Base-by-base conservation (phyloP, 1,140 invertebrate genomes). In the Akabosia matsudoensis region DNA sequence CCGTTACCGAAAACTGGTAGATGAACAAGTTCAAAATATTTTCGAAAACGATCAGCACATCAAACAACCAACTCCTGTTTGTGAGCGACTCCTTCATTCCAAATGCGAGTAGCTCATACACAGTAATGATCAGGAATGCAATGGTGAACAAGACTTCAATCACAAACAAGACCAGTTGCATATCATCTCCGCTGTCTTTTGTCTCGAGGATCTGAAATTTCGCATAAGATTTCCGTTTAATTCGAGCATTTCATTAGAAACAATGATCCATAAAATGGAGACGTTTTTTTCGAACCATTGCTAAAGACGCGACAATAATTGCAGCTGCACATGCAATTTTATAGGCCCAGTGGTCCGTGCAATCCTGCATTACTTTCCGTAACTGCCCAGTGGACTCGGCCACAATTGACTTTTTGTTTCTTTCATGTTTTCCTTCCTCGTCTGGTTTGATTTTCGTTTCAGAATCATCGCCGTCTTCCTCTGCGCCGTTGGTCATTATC, bases 301-400 rank as follows among this genome's bases (percentile, higher is more conserved):
- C 61, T n/a, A 67, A 4, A 4, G 61, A 67, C 24, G 61, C 61
- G n/a, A 67, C 31, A 14, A 67, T 31, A 31, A 67, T 67, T 3
- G 31, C 28, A 7, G 7, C 61, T 4, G 24, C 7, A 7, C 24
- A 28, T 30, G 22, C 61, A 30, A 67, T 67, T 67, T 67, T 67
- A 31, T 67, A 67, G 3, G 22, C 24, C 3, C 7, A 16, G 30
- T 67, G 61, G 10, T 67, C 61, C 1, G 61, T 67, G n/a, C 61
- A 67, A n/a, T 67, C 61, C 28, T 67, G 61, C 61, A 67, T 67
- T 7, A 67, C 61, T 67, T 67, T 67, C 7, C 61, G 2, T 7
- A 67, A 22, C 22, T 67, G 61, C 13, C 30, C 30, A 7, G 61
- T 67, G 3, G 61, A 67, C 22, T 67, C 61, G 3, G 61, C 61